These are phyloP conservation scores for Parnassius glacialis DNA, from an alignment of 2,888 invertebrate genomes.

Conservation along the genomic window DNA sequence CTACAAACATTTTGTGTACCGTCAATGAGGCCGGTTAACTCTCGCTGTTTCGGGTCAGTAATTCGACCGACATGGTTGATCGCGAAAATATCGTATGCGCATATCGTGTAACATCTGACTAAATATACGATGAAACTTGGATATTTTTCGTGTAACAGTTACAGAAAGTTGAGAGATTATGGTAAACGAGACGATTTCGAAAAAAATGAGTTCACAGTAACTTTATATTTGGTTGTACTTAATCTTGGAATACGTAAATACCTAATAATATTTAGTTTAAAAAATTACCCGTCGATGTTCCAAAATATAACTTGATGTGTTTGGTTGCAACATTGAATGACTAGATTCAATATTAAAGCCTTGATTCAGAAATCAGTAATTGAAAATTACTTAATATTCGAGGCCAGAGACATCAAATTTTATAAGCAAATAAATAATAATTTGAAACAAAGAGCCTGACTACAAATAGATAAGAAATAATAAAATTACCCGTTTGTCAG, in stretches of 20 bases:
- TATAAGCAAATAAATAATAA: background rate
- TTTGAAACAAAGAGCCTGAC: too few relatives aligned
- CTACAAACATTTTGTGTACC: conserved; percentile 39
- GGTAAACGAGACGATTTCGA: background rate
- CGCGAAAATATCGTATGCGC: background rate
- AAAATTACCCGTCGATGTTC: too few relatives aligned
- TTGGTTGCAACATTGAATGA: background rate
- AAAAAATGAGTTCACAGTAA: too few relatives aligned
- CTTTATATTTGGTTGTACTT: too few relatives aligned
- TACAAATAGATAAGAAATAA: too few relatives aligned
- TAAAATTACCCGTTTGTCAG: too few relatives aligned
- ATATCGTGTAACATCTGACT: conserved; percentile 16
- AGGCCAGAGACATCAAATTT: background rate
- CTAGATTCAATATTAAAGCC: background rate
- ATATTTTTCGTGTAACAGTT: conserved; percentile 4
- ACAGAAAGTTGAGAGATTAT: background rate
- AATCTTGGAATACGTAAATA: too few relatives aligned
- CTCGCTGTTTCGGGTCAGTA: conserved; percentile 56
- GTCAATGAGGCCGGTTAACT: conserved; percentile 54
- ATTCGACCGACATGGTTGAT: conserved; percentile 43
- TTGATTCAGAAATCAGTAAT: conserved; percentile 6
- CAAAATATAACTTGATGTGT: background rate
- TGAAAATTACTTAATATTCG: background rate
- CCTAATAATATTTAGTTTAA: too few relatives aligned
- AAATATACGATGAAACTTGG: conserved; percentile 1